Conservation (phyloP, 2,888 invertebrate genomes). For the Coelogynopora nodosa region DNA sequence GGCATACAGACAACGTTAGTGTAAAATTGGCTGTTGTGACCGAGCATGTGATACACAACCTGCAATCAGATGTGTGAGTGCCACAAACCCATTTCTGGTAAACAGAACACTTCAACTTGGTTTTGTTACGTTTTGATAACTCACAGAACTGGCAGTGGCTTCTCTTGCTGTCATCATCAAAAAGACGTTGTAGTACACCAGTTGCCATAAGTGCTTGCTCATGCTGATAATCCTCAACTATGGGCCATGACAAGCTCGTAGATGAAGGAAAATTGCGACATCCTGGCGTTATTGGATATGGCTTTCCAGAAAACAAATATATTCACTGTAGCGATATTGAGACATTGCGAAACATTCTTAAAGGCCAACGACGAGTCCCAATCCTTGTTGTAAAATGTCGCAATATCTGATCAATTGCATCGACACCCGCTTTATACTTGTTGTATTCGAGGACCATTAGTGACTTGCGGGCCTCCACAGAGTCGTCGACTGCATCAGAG, state of each 20-base stretch:
- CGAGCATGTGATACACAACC: not conserved
- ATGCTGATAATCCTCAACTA: not conserved
- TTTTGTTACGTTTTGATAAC: not conserved
- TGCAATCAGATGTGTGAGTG: not conserved
- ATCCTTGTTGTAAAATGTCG: not conserved
- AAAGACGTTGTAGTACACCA: not conserved
- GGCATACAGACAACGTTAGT: not conserved
- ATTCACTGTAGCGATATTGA: not conserved
- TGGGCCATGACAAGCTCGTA: not conserved
- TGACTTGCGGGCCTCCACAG: not conserved
- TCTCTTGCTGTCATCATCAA: not conserved
- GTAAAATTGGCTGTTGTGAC: not conserved
- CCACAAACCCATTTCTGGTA: too few species aligned
- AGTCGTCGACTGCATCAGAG: not conserved
- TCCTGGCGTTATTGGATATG: not conserved
- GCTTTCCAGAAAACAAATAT: not conserved
- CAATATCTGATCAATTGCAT: not conserved
- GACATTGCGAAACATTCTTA: not conserved
- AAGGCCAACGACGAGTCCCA: not conserved
- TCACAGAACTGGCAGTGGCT: not conserved
- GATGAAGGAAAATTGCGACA: not conserved
- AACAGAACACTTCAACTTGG: not conserved
- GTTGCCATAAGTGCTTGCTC: not conserved
- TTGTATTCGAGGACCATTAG: not conserved
- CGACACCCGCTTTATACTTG: not conserved